phyloP scores from a whole-genome alignment of 2,113 vertebrate species.

The Eulacestoma nigropectus region DNA sequence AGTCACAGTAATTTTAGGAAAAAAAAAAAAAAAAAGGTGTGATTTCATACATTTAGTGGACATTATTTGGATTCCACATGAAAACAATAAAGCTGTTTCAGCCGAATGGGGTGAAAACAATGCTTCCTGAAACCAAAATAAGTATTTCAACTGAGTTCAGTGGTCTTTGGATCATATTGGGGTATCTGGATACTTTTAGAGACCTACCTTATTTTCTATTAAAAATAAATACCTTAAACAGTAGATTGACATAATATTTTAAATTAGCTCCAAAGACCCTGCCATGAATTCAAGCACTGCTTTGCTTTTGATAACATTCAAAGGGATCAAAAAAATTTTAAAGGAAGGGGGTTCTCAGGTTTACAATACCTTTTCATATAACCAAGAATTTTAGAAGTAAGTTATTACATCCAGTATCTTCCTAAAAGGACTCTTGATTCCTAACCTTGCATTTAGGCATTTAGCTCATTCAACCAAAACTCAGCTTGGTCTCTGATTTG shows the following conservation, averaged over 20 bases:
- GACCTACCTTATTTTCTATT: background rate
- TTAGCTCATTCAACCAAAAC: background rate
- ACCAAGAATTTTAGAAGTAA: background rate
- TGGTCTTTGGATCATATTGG: background rate
- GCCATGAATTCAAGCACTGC: background rate
- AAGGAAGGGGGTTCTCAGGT: background rate
- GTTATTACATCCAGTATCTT: background rate
- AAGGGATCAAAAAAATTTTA: background rate
- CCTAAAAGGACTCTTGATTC: background rate
- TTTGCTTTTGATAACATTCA: background rate
- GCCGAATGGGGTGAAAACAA: background rate
- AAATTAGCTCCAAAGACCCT: background rate
- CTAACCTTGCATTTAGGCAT: background rate
- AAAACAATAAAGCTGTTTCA: background rate
- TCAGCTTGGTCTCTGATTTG: background rate
- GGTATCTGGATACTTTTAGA: background rate
- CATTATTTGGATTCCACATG: background rate
- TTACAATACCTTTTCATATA: background rate
- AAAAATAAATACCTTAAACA: background rate
- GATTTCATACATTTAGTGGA: background rate
- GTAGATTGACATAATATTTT: background rate
- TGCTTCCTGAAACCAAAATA: background rate
- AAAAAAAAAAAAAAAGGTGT: background rate
- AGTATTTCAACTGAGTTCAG: background rate
- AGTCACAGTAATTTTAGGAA: background rate